A percentile compares a stretch with the other conserved stretches of the same genome.
Evolutionary conservation across 2,797 vertebrate species (phyloP).

Genomic region (Thamnophis elegans): DNA sequence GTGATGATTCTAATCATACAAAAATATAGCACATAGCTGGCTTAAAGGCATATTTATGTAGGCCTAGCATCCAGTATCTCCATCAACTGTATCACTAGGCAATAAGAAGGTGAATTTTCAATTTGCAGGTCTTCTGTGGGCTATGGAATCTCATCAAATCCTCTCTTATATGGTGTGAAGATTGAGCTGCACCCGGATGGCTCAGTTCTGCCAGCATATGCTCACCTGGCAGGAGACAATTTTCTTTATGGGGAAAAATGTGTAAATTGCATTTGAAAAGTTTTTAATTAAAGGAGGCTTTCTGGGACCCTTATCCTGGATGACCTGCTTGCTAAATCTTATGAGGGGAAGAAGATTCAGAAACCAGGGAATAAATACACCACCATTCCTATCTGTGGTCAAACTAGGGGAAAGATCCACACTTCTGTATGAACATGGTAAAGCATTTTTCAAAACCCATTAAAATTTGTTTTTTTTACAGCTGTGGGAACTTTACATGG

Average conservation of each 20-base stretch:
- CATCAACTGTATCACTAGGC: slow-evolving; percentile 25
- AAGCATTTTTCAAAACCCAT: not conserved
- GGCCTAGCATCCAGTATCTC: slow-evolving; percentile 29
- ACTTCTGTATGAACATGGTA: not conserved
- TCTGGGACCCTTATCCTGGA: not conserved
- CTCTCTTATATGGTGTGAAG: slow-evolving; percentile 7
- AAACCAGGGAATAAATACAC: slow-evolving; percentile 4
- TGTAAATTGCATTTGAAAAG: slow-evolving; percentile 58
- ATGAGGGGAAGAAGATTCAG: not conserved
- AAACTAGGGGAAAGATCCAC: not conserved
- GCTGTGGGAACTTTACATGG: not conserved
- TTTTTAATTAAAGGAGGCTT: slow-evolving; percentile 55
- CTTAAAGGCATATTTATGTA: slow-evolving; percentile 47
- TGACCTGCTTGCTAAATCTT: not conserved
- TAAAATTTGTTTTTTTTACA: no score
- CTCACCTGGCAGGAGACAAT: slow-evolving; percentile 52
- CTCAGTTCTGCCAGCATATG: not conserved
- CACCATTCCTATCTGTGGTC: not conserved
- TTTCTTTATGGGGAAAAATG: slow-evolving; percentile 56
- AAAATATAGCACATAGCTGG: slow-evolving; percentile 34
- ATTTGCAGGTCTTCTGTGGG: slow-evolving; percentile 56
- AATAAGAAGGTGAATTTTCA: slow-evolving; percentile 54
- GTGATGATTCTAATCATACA: slow-evolving; percentile 26
- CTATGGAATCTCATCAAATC: slow-evolving; percentile 58
- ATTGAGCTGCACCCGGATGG: not conserved